Evolutionary conservation across 2,797 vertebrate species (phyloP).

Genomic region (Euphonia xanthogaster): DNA sequence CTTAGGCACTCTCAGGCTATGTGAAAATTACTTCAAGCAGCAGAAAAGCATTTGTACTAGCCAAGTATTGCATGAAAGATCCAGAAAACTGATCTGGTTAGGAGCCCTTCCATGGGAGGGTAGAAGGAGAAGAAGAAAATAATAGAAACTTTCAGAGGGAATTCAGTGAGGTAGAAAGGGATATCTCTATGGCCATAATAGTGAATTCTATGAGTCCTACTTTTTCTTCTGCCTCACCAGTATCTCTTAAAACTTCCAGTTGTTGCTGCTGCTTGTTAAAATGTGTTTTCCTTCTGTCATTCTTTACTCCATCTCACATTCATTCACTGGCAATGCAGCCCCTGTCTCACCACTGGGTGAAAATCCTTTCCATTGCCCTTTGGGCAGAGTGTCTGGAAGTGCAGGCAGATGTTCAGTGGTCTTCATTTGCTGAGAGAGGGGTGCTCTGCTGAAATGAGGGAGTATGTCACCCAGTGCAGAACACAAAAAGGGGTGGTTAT

Average conservation of each 20-base stretch:
- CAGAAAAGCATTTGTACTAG: background rate
- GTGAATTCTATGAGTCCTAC: background rate
- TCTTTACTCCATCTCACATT: background rate
- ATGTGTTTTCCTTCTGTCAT: background rate
- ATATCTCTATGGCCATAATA: background rate
- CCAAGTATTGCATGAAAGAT: background rate
- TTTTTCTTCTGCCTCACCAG: rapidly evolving
- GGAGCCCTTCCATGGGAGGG: background rate
- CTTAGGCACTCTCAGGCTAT: background rate
- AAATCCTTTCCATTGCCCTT: background rate
- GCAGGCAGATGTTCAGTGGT: background rate
- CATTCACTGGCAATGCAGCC: background rate
- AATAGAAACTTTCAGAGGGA: background rate
- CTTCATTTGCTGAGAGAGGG: background rate
- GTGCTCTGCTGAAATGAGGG: background rate
- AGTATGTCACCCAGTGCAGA: background rate
- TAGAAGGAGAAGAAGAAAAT: background rate
- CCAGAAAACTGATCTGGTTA: background rate
- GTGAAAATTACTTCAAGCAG: background rate
- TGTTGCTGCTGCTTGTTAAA: background rate
- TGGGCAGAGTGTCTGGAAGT: background rate
- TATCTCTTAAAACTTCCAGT: background rate
- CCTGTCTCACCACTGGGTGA: background rate
- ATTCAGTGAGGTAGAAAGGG: background rate
- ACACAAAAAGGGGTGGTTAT: background rate